Conservation (phyloP, 2,113 vertebrate genomes). For the Periophthalmodon schlosseri region DNA sequence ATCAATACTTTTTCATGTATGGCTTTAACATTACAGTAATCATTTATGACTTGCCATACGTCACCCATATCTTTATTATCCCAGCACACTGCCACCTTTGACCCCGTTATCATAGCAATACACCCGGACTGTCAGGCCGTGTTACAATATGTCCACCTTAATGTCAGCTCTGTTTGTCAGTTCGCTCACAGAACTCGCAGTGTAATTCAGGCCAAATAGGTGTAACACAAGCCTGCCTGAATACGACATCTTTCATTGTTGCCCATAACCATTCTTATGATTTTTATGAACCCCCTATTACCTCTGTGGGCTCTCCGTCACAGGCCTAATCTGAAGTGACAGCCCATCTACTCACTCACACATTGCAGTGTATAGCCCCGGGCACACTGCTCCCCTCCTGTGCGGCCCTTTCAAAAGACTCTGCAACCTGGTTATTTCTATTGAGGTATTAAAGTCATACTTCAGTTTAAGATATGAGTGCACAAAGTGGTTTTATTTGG, state of each 20-base stretch:
- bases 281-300: conserved; percentile 97
- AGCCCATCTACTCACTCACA: conserved; percentile 95
- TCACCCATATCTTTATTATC: conserved; percentile 1
- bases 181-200: conserved; percentile 44
- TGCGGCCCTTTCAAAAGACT: conserved; percentile 90
- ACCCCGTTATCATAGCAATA: not conserved
- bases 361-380: conserved; percentile 90
- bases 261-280: conserved; percentile 84
- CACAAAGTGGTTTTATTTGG: conserved; percentile 62
- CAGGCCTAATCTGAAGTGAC: conserved; percentile 97
- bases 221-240: conserved; percentile 46
- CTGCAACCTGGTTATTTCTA: conserved; percentile 99
- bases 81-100: not conserved
- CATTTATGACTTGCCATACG: not conserved
- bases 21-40: not conserved
- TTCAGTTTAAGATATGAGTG: conserved; percentile 98
- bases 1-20: not conserved
- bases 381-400: conserved; percentile 74
- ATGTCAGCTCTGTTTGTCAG: not conserved
- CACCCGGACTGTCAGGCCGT: not conserved
- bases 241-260: conserved; percentile 54
- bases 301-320: conserved; percentile 92
- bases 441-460: conserved; percentile 99
- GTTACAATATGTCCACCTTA: not conserved
- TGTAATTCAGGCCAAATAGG: conserved; percentile 74